These are phyloP conservation scores for Synanthedon formicaeformis DNA, from an alignment of 2,888 invertebrate genomes.

Conservation along the genomic window DNA sequence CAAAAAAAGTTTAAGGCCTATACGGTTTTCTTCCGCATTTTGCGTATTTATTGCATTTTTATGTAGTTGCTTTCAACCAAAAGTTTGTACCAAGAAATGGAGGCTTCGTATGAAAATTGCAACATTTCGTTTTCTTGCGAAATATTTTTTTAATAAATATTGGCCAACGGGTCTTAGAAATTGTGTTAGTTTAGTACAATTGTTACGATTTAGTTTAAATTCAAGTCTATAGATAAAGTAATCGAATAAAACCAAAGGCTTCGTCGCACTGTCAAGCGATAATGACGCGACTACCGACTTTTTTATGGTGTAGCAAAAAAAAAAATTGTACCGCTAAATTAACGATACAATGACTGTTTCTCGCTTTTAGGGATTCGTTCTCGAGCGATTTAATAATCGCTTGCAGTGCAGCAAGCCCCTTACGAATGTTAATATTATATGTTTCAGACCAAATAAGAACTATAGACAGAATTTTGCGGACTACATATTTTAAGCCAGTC, in stretches of 20 bases:
- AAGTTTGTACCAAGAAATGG: not conserved
- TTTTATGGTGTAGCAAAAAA: not conserved
- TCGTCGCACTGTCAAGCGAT: not conserved
- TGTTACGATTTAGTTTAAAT: constrained; percentile 45
- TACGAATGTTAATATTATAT: too few relatives aligned
- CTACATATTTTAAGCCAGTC: too few relatives aligned
- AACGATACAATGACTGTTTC: too few relatives aligned
- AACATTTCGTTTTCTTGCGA: constrained; percentile 16
- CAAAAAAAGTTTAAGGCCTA: too few relatives aligned
- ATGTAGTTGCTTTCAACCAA: too few relatives aligned
- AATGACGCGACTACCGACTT: not conserved
- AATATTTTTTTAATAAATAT: constrained; percentile 34
- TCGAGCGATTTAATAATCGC: too few relatives aligned
- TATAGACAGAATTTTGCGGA: too few relatives aligned
- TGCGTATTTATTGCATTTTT: too few relatives aligned
- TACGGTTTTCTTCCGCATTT: too few relatives aligned
- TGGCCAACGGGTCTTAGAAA: constrained; percentile 8
- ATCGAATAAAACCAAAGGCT: constrained; percentile 33
- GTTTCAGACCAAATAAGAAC: too few relatives aligned
- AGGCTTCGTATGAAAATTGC: constrained; percentile 5
- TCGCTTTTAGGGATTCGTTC: too few relatives aligned
- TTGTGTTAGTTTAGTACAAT: constrained; percentile 60
- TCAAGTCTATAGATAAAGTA: constrained; percentile 29
- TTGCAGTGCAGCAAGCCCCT: too few relatives aligned
- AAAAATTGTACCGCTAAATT: not conserved